A percentile compares a stretch with the other conserved stretches of the same genome.
Evolutionary conservation across 2,113 vertebrate genomes (phyloP).

Genomic region (Esox niger): DNA sequence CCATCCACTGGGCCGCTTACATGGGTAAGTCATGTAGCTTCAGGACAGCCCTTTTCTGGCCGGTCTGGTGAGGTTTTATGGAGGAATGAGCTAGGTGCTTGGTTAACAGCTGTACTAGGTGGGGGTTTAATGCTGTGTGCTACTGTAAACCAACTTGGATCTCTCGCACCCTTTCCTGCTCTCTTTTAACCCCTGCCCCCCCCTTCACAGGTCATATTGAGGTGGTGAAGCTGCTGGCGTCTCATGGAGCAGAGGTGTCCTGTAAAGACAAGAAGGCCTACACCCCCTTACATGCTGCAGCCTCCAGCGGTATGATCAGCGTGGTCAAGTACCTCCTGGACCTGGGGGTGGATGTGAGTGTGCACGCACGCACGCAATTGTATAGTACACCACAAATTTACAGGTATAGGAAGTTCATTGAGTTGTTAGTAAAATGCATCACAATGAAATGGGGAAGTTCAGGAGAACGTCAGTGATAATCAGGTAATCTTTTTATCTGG

Average conservation of each 20-base stretch:
- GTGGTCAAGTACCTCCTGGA: conserved; percentile 96
- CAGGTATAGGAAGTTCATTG: too few relatives aligned
- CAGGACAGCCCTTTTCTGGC: conserved; percentile 22
- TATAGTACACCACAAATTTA: too few relatives aligned
- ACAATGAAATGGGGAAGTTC: too few relatives aligned
- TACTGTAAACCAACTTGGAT: conserved; percentile 3
- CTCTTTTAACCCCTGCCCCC: background rate
- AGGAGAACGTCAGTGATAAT: too few relatives aligned
- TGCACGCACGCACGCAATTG: too few relatives aligned
- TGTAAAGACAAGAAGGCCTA: conserved; percentile 98
- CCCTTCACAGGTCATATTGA: conserved; percentile 86
- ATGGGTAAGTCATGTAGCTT: too few relatives aligned
- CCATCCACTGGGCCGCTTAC: conserved; percentile 97
- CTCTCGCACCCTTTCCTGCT: background rate
- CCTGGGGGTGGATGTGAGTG: conserved; percentile 91
- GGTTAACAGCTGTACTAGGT: background rate
- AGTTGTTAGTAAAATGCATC: too few relatives aligned
- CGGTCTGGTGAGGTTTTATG: background rate
- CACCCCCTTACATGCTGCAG: conserved; percentile 92
- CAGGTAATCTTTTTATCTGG: too few relatives aligned
- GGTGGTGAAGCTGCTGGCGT: conserved; percentile 92
- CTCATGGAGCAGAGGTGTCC: conserved; percentile 91
- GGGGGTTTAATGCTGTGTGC: background rate
- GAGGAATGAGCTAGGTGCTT: background rate
- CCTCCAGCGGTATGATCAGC: conserved; percentile 95